phyloP scores from a whole-genome alignment of 2,797 vertebrate genomes.

The Sebastes dallii region DNA sequence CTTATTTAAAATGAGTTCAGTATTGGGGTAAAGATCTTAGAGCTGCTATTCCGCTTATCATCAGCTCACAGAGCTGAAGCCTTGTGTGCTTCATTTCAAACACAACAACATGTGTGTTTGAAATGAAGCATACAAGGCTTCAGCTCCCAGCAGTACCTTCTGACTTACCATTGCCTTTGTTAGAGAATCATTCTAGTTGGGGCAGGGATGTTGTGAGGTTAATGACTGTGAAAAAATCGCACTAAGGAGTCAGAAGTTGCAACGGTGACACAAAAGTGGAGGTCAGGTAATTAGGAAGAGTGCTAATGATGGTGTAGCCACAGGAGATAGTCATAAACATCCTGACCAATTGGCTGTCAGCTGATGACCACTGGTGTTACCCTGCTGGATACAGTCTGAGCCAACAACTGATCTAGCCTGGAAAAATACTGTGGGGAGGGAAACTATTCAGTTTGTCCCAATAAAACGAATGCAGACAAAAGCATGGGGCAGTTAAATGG shows the following conservation, averaged over 20 bases:
- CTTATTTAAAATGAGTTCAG: neutral
- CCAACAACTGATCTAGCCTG: neutral
- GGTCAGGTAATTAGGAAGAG: conserved; percentile 58
- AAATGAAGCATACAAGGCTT: conserved; percentile 3
- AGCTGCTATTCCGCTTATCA: neutral
- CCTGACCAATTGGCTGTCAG: conserved; percentile 52
- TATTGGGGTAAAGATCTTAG: neutral
- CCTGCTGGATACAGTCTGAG: conserved; percentile 52
- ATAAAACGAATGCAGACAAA: neutral
- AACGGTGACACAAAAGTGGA: conserved; percentile 34
- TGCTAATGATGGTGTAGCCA: conserved; percentile 68
- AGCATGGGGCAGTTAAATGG: neutral
- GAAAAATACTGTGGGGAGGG: neutral
- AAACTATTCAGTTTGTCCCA: neutral
- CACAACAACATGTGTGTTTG: neutral
- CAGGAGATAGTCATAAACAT: conserved; percentile 65
- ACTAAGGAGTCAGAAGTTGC: conserved; percentile 68
- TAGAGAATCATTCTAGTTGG: neutral
- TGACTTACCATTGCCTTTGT: conserved; percentile 6
- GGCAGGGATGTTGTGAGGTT: conserved; percentile 34
- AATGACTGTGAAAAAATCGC: conserved; percentile 69
- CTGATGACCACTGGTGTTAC: conserved; percentile 37
- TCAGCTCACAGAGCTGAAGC: neutral
- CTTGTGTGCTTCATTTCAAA: neutral
- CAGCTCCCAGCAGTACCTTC: neutral